Evolutionary conservation across 2,888 invertebrate genomes (phyloP).

Genomic region (Synergus laeviventris): DNA sequence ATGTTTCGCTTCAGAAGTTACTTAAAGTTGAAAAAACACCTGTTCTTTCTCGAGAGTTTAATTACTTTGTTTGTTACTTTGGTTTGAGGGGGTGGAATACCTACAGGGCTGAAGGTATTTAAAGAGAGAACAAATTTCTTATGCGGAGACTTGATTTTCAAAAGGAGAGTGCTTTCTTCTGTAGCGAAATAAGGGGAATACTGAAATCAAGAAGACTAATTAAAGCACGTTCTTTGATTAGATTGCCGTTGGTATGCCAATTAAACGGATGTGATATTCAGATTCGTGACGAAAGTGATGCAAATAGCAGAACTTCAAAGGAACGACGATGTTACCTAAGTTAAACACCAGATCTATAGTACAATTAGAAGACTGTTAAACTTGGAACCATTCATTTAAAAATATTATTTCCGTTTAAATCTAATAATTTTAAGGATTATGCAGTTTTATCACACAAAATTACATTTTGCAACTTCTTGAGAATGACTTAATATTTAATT

Average conservation of each 20-base stretch:
- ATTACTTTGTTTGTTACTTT: constrained; percentile 35
- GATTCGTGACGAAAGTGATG: constrained; percentile 12
- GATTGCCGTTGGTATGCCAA: constrained; percentile 37
- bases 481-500: neutral
- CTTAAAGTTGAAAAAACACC: constrained; percentile 27
- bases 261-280: constrained; percentile 38
- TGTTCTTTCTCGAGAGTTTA: constrained; percentile 23
- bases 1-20: constrained; percentile 3
- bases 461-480: neutral
- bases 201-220: constrained; percentile 32
- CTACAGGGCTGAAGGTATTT: neutral
- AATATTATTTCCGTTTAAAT: neutral
- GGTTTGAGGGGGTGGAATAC: constrained; percentile 9
- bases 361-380: neutral
- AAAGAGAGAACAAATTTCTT: neutral
- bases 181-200: constrained; percentile 3
- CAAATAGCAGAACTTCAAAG: constrained; percentile 33
- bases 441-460: too few species aligned
- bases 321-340: constrained; percentile 22
- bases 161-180: neutral
- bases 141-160: constrained; percentile 21
- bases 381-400: neutral
- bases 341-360: constrained; percentile 28
- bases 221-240: constrained; percentile 39
- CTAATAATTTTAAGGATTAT: neutral